Conservation (phyloP, 2,797 vertebrate genomes). For the Clarias pachynema region DNA sequence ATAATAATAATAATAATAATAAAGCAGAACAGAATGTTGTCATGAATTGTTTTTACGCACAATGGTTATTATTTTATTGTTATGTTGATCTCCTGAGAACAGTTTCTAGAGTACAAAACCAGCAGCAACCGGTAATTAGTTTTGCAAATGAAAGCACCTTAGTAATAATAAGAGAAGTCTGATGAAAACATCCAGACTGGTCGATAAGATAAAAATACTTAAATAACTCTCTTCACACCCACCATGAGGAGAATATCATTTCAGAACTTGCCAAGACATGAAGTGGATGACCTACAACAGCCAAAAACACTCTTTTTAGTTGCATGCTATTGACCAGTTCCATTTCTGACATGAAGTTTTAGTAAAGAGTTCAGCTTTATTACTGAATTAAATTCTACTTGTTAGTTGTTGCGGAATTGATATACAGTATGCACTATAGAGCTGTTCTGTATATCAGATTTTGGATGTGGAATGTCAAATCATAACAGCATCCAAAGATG, state of each 20-base stretch:
- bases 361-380: background rate
- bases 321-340: background rate
- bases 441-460: background rate
- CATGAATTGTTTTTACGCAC: background rate
- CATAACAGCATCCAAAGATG: background rate
- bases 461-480: background rate
- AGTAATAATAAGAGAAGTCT: no score
- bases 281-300: no score
- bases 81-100: background rate
- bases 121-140: no score
- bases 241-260: background rate
- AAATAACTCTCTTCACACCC: no score
- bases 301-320: no score
- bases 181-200: no score
- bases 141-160: no score
- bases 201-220: no score
- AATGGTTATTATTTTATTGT: background rate
- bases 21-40: no score
- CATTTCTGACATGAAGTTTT: background rate
- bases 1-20: no score
- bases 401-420: background rate
- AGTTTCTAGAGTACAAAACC: no score
- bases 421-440: background rate
- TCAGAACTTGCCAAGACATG: background rate
- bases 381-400: background rate